Base-by-base conservation (phyloP, 2,888 invertebrate species). In the Cerastis rubricosa region DNA sequence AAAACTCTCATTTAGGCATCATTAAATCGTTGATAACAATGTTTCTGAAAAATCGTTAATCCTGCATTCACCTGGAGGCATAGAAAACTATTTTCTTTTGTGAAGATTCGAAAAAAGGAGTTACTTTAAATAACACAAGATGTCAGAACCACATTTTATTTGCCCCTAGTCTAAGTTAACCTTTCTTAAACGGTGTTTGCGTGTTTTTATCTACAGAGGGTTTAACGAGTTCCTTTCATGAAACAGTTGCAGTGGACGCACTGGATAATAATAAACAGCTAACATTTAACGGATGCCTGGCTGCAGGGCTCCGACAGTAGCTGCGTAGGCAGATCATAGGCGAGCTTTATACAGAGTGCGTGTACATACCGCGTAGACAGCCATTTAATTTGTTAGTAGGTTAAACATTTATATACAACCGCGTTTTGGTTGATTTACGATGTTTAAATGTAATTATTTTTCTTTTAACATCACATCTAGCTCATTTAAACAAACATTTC, bases 271-370 rank as follows among this genome's bases (percentile, higher is more conserved):
- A 85, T 84, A 86, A 72, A 76, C 80, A 43, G 71, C 49, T 84
- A 79, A 81, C 83, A 87, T 88, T 87, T 80, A 85, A 71, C 80
- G 74, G 59, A 78, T 74, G 77, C 76, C 77, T 63, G 76, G 71
- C 76, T 65, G 71, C 74, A 79, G 67, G 76, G 51, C 74, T 76
- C 77, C 40, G 76, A 74, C 77, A 77, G 76, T 71, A 74, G 76
- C 66, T 81, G 86, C 81, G 88, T 87, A 84, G 86, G 84, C 73
- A 80, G 86, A 84, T 87, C 79, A 86, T 54, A 84, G 61, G 54
- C 73, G 59, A 83, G 40, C 65, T 61, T 29, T 64, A 57, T 22
- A 72, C 47, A 25, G 45, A 45, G 25, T 45, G 57, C 71, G 25
- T 67, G 22, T 51, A 64, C 67, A 12, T 66, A n/a, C 45, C 40